These are phyloP conservation scores for Gasterosteus nipponicus DNA, from an alignment of 2,113 vertebrate species.

Conservation along the genomic window DNA sequence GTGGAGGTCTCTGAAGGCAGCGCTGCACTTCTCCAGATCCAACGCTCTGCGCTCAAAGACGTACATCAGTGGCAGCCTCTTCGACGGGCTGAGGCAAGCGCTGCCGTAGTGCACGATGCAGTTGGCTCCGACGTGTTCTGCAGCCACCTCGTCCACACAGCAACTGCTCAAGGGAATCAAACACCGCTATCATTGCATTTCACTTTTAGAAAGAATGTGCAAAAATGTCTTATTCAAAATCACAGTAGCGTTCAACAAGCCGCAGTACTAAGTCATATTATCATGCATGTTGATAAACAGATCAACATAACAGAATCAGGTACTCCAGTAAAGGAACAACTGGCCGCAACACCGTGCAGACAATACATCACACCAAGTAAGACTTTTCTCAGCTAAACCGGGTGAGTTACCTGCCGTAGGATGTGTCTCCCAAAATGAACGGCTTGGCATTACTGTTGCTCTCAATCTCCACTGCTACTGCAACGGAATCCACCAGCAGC, in stretches of 20 bases:
- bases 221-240: neutral
- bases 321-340: neutral
- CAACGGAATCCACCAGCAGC: slow-evolving; percentile 84
- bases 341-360: neutral
- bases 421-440: slow-evolving; percentile 92
- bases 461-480: slow-evolving; percentile 83
- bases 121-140: slow-evolving; percentile 87
- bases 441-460: slow-evolving; percentile 76
- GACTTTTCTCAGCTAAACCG: neutral
- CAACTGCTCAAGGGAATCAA: slow-evolving; percentile 81
- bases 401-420: slow-evolving; percentile 90
- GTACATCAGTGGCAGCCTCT: slow-evolving; percentile 85
- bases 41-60: slow-evolving; percentile 85
- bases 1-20: slow-evolving; percentile 84
- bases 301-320: neutral
- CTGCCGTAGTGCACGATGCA: slow-evolving; percentile 91
- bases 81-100: slow-evolving; percentile 90
- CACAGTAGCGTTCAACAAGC: neutral
- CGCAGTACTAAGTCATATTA: neutral
- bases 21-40: slow-evolving; percentile 78
- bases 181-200: neutral
- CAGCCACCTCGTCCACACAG: slow-evolving; percentile 94
- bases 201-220: neutral
- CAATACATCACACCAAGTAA: neutral
- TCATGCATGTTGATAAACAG: neutral